Conservation (phyloP, 2,888 invertebrate species). For the Toxonevra muliebris region DNA sequence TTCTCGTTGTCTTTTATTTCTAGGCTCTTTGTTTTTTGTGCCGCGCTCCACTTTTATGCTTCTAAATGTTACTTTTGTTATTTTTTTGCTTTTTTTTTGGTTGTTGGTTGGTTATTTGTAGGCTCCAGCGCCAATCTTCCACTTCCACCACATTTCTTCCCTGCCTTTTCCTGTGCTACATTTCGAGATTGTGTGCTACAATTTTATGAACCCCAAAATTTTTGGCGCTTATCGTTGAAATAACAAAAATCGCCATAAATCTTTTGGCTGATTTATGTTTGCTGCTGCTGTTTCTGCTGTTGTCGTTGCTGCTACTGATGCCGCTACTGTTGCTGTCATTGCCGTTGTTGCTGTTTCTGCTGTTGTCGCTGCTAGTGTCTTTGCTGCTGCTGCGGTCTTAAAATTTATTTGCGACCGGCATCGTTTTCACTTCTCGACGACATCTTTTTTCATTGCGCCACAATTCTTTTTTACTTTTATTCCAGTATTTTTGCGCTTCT, state of each 20-base stretch:
- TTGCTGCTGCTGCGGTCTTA: neutral
- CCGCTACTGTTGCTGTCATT: too few species aligned
- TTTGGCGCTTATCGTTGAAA: conserved; percentile 40
- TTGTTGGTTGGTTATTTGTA: too few species aligned
- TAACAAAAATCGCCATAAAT: conserved; percentile 54
- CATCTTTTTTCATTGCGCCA: neutral
- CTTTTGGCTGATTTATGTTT: conserved; percentile 54
- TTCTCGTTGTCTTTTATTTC: too few species aligned
- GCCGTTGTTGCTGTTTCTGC: too few species aligned
- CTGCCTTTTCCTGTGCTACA: neutral
- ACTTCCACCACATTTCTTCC: neutral
- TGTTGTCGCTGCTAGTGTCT: too few species aligned
- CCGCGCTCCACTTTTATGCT: too few species aligned
- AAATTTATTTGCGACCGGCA: conserved; percentile 3
- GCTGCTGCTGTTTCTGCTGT: neutral
- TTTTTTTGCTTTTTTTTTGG: too few species aligned
- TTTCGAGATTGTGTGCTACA: neutral
- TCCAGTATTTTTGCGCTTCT: too few species aligned
- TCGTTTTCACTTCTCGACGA: neutral
- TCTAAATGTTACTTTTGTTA: too few species aligned
- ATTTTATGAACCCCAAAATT: neutral
- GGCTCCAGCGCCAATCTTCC: neutral
- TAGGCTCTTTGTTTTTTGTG: too few species aligned
- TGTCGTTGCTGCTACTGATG: too few species aligned
- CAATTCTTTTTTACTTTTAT: too few species aligned